Percentiles rank a stretch among this genome's conserved stretches.
Conservation (phyloP, 2,888 invertebrate species). For the Habrosyne pyritoides region DNA sequence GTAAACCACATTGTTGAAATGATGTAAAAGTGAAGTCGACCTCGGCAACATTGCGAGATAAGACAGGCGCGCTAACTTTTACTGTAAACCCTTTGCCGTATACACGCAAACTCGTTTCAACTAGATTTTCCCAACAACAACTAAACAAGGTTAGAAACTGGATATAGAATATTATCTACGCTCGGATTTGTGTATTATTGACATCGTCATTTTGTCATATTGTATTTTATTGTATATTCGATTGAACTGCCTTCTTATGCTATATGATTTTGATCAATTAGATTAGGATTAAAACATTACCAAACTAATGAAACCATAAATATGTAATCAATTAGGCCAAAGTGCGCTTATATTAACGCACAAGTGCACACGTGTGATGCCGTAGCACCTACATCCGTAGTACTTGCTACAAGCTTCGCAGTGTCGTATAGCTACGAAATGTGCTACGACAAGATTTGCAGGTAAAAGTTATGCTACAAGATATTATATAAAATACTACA, state of each 20-base stretch:
- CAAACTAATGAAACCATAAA: too few species aligned
- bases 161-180: background rate
- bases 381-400: too few species aligned
- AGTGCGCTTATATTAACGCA: background rate
- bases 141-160: background rate
- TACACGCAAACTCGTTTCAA: slow-evolving; percentile 2
- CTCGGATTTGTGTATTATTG: background rate
- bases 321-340: too few species aligned
- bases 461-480: background rate
- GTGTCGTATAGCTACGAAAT: background rate
- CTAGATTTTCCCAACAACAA: slow-evolving; percentile 5
- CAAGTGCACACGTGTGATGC: too few species aligned
- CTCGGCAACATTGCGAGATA: slow-evolving; percentile 8
- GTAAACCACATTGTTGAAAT: slow-evolving; percentile 20
- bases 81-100: slow-evolving; percentile 5
- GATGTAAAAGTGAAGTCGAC: slow-evolving; percentile 20
- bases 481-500: background rate
- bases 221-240: background rate
- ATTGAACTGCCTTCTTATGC: background rate
- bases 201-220: background rate
- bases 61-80: slow-evolving; percentile 6
- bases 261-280: too few species aligned
- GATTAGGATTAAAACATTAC: too few species aligned
- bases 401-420: background rate
- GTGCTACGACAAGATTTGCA: background rate